Conservation (phyloP, 2,888 invertebrate genomes). For the Amphipoea oculea region DNA sequence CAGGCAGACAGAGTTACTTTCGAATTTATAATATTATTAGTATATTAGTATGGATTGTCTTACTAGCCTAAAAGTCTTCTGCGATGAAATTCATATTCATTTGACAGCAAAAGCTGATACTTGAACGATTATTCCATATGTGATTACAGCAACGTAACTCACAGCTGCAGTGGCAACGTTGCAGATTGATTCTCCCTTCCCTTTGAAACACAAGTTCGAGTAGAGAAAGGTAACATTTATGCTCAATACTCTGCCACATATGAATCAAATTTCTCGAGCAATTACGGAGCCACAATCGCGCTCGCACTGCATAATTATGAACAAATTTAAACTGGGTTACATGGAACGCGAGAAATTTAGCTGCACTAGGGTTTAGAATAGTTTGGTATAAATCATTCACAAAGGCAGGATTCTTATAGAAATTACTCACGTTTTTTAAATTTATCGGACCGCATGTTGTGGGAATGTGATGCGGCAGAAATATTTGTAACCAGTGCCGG, state of each 20-base stretch:
- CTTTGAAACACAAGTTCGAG: conserved; percentile 14
- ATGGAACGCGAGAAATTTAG: neutral
- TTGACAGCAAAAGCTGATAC: no score
- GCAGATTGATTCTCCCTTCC: neutral
- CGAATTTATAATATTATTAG: no score
- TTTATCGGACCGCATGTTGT: neutral
- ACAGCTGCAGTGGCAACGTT: neutral
- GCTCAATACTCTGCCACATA: neutral
- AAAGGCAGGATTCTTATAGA: conserved; percentile 4
- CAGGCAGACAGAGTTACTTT: no score
- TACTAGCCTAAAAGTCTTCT: neutral
- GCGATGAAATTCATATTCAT: neutral
- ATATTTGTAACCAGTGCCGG: neutral
- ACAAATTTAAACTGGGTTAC: conserved; percentile 3
- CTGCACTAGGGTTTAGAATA: neutral
- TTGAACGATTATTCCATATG: neutral
- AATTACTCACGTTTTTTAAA: conserved; percentile 14
- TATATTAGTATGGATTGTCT: no score
- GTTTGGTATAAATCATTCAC: conserved; percentile 8
- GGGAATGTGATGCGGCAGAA: neutral
- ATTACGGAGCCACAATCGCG: neutral
- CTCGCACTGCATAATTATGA: conserved; percentile 16
- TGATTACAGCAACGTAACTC: neutral
- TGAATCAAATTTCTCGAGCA: conserved; percentile 1
- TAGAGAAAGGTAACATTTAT: neutral